phyloP scores from a whole-genome alignment of 1,140 invertebrate species.

The Megathymus violae region DNA sequence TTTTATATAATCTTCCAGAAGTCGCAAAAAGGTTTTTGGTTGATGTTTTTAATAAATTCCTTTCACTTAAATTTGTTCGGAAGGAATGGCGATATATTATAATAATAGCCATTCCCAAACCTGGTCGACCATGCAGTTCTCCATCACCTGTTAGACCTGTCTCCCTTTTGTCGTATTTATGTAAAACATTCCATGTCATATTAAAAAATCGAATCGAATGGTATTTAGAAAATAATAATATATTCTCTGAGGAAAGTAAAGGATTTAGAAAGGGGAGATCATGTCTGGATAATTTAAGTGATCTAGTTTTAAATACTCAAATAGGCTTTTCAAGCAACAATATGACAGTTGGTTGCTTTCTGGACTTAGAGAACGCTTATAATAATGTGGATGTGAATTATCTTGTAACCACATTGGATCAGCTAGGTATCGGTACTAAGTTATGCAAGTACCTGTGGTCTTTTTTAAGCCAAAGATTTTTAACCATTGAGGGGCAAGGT shows the following conservation, averaged over 20 bases:
- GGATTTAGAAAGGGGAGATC: slow-evolving; percentile 19
- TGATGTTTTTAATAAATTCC: slow-evolving; percentile 2
- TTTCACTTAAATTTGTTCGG: neutral
- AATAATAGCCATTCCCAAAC: slow-evolving; percentile 9
- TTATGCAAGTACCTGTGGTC: slow-evolving; percentile 6
- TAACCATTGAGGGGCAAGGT: neutral
- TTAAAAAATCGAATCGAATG: slow-evolving; percentile 34
- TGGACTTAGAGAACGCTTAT: slow-evolving; percentile 25
- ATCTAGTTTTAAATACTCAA: slow-evolving; percentile 4
- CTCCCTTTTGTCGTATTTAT: slow-evolving; percentile 9
- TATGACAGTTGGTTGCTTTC: slow-evolving; percentile 19
- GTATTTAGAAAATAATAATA: slow-evolving; percentile 33
- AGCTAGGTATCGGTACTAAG: neutral
- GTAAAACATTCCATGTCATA: slow-evolving; percentile 36
- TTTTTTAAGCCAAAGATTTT: slow-evolving; percentile 12
- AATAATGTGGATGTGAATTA: slow-evolving; percentile 21
- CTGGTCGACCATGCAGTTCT: neutral
- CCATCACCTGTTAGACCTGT: slow-evolving; percentile 6
- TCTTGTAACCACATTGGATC: neutral
- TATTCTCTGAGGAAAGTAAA: slow-evolving; percentile 25
- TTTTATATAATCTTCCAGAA: neutral
- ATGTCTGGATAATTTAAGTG: neutral
- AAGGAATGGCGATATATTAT: neutral
- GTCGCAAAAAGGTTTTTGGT: neutral
- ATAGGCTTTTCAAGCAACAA: slow-evolving; percentile 3